phyloP scores from a whole-genome alignment of 2,113 vertebrate species.

The Microtus richardsoni region DNA sequence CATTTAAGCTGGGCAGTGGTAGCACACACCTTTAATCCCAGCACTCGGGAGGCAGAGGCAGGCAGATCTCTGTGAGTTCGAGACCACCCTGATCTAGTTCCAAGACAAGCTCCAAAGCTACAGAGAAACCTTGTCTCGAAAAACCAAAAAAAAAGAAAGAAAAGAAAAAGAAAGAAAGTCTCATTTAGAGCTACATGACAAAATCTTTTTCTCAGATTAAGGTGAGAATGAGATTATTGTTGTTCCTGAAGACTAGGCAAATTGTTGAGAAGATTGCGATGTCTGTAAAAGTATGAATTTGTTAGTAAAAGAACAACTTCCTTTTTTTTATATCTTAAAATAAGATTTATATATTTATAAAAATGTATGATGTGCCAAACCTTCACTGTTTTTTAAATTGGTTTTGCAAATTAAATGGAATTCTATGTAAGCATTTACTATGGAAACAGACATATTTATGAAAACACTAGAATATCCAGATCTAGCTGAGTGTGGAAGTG shows the following conservation, averaged over 20 bases:
- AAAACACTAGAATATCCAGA: background rate
- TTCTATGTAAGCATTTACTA: background rate
- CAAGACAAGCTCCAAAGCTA: too few relatives aligned
- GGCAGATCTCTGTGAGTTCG: too few relatives aligned
- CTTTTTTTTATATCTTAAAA: slow-evolving; percentile 31
- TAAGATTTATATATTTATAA: background rate
- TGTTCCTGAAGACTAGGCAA: background rate
- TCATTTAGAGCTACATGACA: background rate
- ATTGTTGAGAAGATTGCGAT: slow-evolving; percentile 19
- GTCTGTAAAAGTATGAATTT: background rate
- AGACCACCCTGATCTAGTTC: too few relatives aligned
- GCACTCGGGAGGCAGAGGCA: too few relatives aligned
- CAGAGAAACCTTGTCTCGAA: too few relatives aligned
- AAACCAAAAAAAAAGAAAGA: too few relatives aligned
- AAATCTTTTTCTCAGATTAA: slow-evolving; percentile 38
- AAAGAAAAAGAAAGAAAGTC: too few relatives aligned
- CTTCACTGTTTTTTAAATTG: slow-evolving; percentile 34
- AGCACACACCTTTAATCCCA: too few relatives aligned
- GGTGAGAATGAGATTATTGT: background rate
- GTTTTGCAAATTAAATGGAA: slow-evolving; percentile 43
- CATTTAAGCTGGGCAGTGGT: background rate
- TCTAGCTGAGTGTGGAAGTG: background rate
- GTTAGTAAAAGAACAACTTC: background rate
- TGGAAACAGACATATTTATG: background rate
- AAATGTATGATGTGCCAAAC: slow-evolving; percentile 3